Evolutionary conservation across 2,888 invertebrate species (phyloP).

Genomic region (Alsophila aescularia): DNA sequence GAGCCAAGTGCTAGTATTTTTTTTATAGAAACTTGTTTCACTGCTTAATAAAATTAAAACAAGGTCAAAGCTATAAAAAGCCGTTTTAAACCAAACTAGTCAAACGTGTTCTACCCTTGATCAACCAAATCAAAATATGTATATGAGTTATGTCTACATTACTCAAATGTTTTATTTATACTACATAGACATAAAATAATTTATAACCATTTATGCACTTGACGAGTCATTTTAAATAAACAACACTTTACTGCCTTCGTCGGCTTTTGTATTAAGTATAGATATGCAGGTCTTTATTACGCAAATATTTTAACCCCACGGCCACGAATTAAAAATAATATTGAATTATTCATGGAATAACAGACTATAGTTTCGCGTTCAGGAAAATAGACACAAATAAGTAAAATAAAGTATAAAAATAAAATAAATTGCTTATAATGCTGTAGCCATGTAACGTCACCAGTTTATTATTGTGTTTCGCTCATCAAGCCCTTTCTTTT

Average conservation of each 20-base stretch:
- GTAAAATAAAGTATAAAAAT: constrained; percentile 20
- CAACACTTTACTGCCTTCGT: too few relatives aligned
- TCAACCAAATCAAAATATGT: constrained; percentile 1
- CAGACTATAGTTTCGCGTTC: constrained; percentile 45
- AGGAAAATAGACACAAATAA: constrained; percentile 42
- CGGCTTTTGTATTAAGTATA: constrained; percentile 11
- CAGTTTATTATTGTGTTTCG: too few relatives aligned
- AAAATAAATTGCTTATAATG: too few relatives aligned
- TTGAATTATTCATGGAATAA: constrained; percentile 60
- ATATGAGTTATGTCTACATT: not conserved
- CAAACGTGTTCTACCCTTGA: constrained; percentile 12
- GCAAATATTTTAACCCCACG: constrained; percentile 54
- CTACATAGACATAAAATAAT: not conserved
- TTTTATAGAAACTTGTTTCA: constrained; percentile 7
- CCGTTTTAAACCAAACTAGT: constrained; percentile 13
- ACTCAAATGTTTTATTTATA: constrained; percentile 5
- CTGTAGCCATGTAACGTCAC: too few relatives aligned
- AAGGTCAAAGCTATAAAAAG: constrained; percentile 18
- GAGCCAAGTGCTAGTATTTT: not conserved
- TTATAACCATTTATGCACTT: not conserved
- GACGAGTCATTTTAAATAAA: not conserved
- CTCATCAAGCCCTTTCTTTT: too few relatives aligned
- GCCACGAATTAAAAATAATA: constrained; percentile 51
- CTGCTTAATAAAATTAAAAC: constrained; percentile 13
- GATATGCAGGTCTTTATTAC: constrained; percentile 54